Percentiles rank a stretch among this genome's conserved stretches.
Evolutionary conservation across 2,113 vertebrate genomes (phyloP).

Genomic region (Cyanocitta stelleri): DNA sequence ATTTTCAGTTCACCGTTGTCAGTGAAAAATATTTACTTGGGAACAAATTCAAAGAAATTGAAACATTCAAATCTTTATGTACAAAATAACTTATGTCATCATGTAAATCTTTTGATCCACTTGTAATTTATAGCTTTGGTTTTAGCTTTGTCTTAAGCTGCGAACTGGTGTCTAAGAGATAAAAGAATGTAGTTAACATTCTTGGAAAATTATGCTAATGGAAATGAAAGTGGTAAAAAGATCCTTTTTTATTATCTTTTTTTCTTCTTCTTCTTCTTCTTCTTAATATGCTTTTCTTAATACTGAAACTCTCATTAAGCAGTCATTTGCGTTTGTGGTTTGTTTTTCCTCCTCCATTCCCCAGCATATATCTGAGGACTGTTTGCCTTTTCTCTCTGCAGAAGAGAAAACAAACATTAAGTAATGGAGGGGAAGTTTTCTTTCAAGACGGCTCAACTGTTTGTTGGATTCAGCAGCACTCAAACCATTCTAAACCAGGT

Average conservation of each 20-base stretch:
- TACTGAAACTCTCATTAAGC: background rate
- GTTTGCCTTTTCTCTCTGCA: background rate
- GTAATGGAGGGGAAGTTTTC: background rate
- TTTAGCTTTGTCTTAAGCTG: background rate
- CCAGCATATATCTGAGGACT: background rate
- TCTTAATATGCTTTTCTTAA: background rate
- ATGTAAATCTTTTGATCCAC: background rate
- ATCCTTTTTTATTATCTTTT: background rate
- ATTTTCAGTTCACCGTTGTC: background rate
- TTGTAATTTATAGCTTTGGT: background rate
- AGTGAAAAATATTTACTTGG: background rate
- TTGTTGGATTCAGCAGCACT: background rate
- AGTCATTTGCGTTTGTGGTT: background rate
- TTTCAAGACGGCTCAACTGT: background rate
- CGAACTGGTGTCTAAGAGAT: background rate
- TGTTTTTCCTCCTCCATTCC: background rate
- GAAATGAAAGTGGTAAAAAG: background rate
- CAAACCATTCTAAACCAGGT: background rate
- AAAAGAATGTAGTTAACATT: background rate
- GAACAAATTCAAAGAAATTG: background rate
- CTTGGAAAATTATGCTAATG: background rate
- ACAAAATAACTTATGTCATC: background rate
- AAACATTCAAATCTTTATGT: background rate
- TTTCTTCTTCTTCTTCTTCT: background rate
- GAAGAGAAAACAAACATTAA: background rate